Percentiles rank a stretch among this genome's conserved stretches.
Evolutionary conservation across 2,797 vertebrate genomes (phyloP).

Genomic region (Peromyscus attwateri): DNA sequence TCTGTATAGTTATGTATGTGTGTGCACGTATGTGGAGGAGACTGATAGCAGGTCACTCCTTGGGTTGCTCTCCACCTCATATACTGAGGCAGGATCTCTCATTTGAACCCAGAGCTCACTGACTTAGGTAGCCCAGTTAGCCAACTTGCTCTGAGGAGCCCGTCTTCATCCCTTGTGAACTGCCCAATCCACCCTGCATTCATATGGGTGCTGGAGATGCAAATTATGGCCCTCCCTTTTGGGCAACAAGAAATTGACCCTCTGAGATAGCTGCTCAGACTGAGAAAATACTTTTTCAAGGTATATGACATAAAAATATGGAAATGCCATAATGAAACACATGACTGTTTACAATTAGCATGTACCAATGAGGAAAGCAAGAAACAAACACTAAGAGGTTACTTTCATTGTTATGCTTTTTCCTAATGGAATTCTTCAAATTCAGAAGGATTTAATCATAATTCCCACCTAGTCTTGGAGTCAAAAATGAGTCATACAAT

Average conservation of each 20-base stretch:
- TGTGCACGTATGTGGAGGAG: not conserved
- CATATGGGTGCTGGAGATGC: not conserved
- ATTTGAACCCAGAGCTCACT: not conserved
- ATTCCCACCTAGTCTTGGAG: not conserved
- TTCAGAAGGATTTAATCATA: not conserved
- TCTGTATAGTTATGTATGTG: not conserved
- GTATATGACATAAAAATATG: not conserved
- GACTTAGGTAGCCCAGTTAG: not conserved
- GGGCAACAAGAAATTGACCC: not conserved
- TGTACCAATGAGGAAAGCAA: not conserved
- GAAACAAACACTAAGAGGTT: not conserved
- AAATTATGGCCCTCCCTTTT: not conserved
- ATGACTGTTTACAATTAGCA: not conserved
- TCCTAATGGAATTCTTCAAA: not conserved
- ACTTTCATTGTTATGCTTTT: not conserved
- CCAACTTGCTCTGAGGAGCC: not conserved
- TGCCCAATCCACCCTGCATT: not conserved
- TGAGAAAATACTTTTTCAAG: not conserved
- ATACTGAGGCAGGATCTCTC: not conserved
- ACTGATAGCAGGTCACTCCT: not conserved
- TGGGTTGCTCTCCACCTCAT: not conserved
- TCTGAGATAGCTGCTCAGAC: not conserved
- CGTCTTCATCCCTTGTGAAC: not conserved
- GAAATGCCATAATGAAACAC: not conserved
- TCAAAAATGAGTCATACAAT: not conserved